Conservation (phyloP, 2,797 vertebrate genomes). For the Sebastes vulpes region DNA sequence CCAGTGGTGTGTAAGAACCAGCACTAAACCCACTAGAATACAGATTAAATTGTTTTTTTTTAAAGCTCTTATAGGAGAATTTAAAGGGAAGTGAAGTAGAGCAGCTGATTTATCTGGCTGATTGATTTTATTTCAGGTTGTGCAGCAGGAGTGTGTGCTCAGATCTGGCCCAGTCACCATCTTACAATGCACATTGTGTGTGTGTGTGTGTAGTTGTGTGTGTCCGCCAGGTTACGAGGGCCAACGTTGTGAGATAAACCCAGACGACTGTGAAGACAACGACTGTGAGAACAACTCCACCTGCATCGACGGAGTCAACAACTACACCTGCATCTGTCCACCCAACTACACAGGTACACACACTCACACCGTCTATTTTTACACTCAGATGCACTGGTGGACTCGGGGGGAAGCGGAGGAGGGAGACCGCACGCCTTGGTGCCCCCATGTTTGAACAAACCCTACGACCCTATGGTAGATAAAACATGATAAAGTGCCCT, state of each 20-base stretch:
- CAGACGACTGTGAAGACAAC: constrained; percentile 97
- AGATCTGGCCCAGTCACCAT: not conserved
- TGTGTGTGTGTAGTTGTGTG: constrained; percentile 86
- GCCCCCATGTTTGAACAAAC: too few relatives aligned
- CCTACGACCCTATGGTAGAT: too few relatives aligned
- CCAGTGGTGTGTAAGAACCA: constrained; percentile 16
- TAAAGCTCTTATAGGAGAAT: constrained; percentile 6
- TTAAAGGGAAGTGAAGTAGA: constrained; percentile 19
- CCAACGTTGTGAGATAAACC: constrained; percentile 92
- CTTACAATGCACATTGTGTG: constrained; percentile 13
- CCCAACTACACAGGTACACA: constrained; percentile 88
- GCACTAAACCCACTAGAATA: not conserved
- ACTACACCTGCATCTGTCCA: constrained; percentile 94
- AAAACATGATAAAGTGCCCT: too few relatives aligned
- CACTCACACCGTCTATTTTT: not conserved
- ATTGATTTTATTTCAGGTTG: constrained; percentile 47
- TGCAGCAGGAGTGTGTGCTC: constrained; percentile 7
- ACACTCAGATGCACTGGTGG: fast-evolving
- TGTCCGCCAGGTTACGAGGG: constrained; percentile 94
- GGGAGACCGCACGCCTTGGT: too few relatives aligned
- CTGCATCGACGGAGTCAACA: constrained; percentile 95
- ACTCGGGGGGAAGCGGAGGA: too few relatives aligned
- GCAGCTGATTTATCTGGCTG: constrained; percentile 30
- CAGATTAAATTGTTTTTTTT: constrained; percentile 21
- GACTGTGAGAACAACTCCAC: constrained; percentile 98